phyloP scores from a whole-genome alignment of 2,888 invertebrate genomes.

The Chorisops tibialis region DNA sequence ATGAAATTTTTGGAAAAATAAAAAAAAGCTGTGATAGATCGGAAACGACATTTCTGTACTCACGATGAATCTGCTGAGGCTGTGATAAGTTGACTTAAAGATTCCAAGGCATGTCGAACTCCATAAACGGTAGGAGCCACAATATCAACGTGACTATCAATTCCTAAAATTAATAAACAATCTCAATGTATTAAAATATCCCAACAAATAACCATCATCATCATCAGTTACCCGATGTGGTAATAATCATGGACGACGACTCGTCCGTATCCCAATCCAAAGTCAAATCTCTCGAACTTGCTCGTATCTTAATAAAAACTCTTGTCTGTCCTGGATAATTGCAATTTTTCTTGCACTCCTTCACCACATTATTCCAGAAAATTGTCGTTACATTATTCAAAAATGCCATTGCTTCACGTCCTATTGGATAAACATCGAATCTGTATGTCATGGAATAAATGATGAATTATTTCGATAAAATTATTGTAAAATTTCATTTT shows the following conservation, averaged over 20 bases:
- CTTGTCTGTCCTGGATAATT: conserved; percentile 54
- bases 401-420: conserved; percentile 53
- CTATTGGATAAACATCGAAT: conserved; percentile 56
- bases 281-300: conserved; percentile 53
- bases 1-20: too few species aligned
- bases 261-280: conserved; percentile 69
- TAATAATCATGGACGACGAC: conserved; percentile 61
- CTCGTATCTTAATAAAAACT: conserved; percentile 58
- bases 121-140: conserved; percentile 65
- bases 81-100: conserved; percentile 66
- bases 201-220: background rate
- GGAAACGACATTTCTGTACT: conserved; percentile 28
- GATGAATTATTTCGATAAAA: too few species aligned
- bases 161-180: conserved; percentile 47
- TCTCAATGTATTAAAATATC: conserved; percentile 17
- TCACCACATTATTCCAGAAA: conserved; percentile 57
- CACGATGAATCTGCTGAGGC: conserved; percentile 41
- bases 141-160: conserved; percentile 56
- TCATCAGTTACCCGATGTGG: conserved; percentile 54
- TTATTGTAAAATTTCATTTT: conserved; percentile 20
- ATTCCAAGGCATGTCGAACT: conserved; percentile 72
- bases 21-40: too few species aligned
- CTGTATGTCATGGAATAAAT: conserved; percentile 39
- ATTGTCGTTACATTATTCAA: conserved; percentile 58
- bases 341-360: conserved; percentile 59